These are phyloP conservation scores for Orchesella cincta DNA, from an alignment of 1,140 invertebrate species.

Conservation along the genomic window DNA sequence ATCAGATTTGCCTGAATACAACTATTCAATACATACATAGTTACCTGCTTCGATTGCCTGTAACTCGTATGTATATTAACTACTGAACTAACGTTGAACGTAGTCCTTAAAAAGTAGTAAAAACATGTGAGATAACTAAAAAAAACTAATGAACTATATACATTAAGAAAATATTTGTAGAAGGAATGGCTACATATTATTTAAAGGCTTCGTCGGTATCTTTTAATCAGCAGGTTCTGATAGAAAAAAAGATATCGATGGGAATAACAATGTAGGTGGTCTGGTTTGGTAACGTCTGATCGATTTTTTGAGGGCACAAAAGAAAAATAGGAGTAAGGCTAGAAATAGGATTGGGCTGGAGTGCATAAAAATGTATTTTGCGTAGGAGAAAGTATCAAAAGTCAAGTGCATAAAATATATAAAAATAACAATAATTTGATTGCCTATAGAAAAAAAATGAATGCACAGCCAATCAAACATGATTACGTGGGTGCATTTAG, in stretches of 20 bases:
- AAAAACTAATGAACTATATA: not conserved
- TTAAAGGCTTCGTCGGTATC: too few relatives aligned
- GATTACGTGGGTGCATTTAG: too few relatives aligned
- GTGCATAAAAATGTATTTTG: not conserved
- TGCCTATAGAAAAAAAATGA: not conserved
- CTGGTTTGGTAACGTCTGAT: not conserved
- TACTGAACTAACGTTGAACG: too few relatives aligned
- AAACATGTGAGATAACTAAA: not conserved
- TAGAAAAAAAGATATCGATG: not conserved
- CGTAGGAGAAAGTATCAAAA: not conserved
- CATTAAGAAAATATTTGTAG: too few relatives aligned
- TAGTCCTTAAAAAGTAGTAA: too few relatives aligned
- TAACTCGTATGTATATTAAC: too few relatives aligned
- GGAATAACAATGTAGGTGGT: not conserved
- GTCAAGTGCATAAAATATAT: not conserved
- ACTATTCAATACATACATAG: not conserved
- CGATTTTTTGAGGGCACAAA: not conserved
- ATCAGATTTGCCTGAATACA: not conserved
- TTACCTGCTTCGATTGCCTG: conserved; percentile 18
- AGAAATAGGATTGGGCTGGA: not conserved
- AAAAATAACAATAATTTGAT: not conserved
- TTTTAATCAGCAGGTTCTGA: conserved; percentile 21
- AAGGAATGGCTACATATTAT: too few relatives aligned
- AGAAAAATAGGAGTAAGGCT: not conserved
- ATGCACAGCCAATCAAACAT: too few relatives aligned